These are phyloP conservation scores for Olivierus martensii DNA, from an alignment of 1,140 invertebrate genomes.

Conservation along the genomic window DNA sequence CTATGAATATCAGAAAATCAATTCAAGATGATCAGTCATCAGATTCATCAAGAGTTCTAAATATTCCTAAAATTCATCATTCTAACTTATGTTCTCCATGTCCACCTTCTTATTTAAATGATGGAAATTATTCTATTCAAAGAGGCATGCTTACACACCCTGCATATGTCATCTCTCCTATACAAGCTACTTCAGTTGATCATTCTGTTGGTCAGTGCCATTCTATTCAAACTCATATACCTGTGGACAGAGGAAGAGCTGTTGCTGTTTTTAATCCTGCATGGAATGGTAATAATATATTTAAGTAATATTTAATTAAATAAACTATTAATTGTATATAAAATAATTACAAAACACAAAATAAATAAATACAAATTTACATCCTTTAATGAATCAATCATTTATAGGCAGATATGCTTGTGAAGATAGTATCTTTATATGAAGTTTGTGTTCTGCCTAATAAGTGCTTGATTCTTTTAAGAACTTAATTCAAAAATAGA, in stretches of 20 bases:
- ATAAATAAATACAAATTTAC: background rate
- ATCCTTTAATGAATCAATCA: too few species aligned
- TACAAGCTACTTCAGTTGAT: background rate
- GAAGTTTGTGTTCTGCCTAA: background rate
- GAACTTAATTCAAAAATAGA: background rate
- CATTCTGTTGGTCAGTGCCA: background rate
- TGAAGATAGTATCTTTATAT: too few species aligned
- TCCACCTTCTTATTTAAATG: background rate
- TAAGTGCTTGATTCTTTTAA: background rate
- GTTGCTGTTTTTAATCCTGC: slow-evolving; percentile 13
- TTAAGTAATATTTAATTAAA: background rate
- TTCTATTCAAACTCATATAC: background rate
- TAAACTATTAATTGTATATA: background rate
- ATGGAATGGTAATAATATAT: slow-evolving; percentile 9
- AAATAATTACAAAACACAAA: too few species aligned
- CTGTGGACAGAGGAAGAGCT: slow-evolving; percentile 6
- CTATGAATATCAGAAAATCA: too few species aligned
- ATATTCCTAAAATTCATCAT: background rate
- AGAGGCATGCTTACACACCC: background rate
- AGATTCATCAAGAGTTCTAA: too few species aligned
- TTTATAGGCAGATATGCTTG: too few species aligned
- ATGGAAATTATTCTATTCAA: background rate
- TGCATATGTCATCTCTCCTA: background rate
- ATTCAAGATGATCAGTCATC: too few species aligned
- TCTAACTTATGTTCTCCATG: slow-evolving; percentile 4